These are phyloP conservation scores for Dasysyrphus albostriatus DNA, from an alignment of 2,888 invertebrate species.

Conservation along the genomic window DNA sequence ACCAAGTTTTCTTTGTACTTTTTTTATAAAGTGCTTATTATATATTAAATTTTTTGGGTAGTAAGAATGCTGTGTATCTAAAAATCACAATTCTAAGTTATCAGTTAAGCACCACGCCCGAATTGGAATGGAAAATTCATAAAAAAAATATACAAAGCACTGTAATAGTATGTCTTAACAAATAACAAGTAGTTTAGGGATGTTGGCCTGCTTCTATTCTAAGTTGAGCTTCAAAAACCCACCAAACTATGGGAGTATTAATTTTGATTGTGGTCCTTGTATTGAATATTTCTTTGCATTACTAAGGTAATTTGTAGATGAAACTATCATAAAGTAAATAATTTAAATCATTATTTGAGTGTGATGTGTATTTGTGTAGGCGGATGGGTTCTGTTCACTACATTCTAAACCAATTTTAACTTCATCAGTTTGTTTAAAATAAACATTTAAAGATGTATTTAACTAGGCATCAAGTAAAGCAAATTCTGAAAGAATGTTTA, in stretches of 20 bases:
- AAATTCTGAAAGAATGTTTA: background rate
- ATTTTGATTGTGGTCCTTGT: conserved; percentile 62
- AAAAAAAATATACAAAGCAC: background rate
- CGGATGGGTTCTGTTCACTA: conserved; percentile 28
- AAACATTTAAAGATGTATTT: background rate
- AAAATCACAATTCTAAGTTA: too few species aligned
- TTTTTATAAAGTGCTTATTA: too few species aligned
- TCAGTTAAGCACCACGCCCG: too few species aligned
- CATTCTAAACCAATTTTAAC: background rate
- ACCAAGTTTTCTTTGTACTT: too few species aligned
- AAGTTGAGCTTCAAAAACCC: conserved; percentile 47
- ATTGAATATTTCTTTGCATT: conserved; percentile 1
- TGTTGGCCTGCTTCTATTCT: background rate
- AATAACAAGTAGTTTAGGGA: background rate
- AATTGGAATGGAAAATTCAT: too few species aligned
- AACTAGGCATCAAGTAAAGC: too few species aligned
- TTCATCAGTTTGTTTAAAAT: background rate
- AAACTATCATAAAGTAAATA: conserved; percentile 2
- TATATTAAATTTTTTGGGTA: too few species aligned
- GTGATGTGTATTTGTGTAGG: conserved; percentile 28
- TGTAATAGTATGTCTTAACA: background rate
- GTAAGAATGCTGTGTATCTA: too few species aligned
- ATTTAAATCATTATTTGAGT: background rate
- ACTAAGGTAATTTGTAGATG: too few species aligned
- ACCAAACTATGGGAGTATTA: conserved; percentile 33